Evolutionary conservation across 2,888 invertebrate genomes (phyloP), one percentile per base, ranked within the genome.

Genomic region (Euzophera pinguis): DNA sequence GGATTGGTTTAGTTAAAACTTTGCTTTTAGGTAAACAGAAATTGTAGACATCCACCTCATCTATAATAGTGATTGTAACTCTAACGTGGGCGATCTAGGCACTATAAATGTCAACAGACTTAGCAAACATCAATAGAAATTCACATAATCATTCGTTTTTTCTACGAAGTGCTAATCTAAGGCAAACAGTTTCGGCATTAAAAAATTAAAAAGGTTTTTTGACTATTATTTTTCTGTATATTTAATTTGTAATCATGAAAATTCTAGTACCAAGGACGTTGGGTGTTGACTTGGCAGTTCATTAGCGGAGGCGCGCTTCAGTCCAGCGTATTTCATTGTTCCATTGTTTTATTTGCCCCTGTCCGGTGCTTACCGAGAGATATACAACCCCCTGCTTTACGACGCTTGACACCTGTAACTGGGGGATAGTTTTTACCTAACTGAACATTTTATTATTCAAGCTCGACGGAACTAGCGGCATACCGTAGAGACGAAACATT

Each of bases 241-340:
- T 39, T 51, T 22, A 47, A 55, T 32, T 6, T 53, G 53, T 60
- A 43, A 56, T 62, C 62, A 65, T 71, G 63, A 60, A 62, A 55
- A 63, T 60, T 57, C 69, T 70, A 72, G 71, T 68, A 75, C 71
- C 70, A 69, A 71, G 67, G 67, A 63, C 57, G 67, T 63, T 74
- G 53, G 64, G 60, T 65, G 65, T 62, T 56, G 55, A 64, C 62
- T 61, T 57, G 66, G 65, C 65, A 67, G 79, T 81, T 80, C 80
- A 81, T 82, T 81, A 82, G 76, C 62, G 63, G 67, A 69, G 64
- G 73, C 75, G 75, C 72, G 77, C 72, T 75, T 78, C 67, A 69
- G 72, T 70, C 71, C 66, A 64, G 70, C 71, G 71, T 77, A 74
- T 78, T 80, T 81, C 78, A 81, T 80, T 81, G 78, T 80, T 74